Conservation (phyloP, 2,888 invertebrate species). For the Drosophila siamana region DNA sequence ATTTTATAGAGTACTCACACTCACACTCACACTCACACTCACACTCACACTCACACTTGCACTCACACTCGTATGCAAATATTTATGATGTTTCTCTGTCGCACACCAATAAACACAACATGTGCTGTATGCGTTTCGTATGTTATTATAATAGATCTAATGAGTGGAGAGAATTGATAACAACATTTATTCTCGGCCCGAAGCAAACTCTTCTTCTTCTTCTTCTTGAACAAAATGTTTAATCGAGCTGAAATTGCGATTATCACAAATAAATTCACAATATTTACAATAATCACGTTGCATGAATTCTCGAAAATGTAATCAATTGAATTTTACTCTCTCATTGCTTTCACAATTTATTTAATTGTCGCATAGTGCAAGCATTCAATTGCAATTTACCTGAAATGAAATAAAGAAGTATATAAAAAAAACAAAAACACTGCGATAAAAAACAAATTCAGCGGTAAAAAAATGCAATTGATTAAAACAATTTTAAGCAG, state of each 20-base stretch:
- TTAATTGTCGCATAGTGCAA: no score
- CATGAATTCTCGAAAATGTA: no score
- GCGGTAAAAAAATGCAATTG: no score
- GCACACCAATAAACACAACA: no score
- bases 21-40: background rate
- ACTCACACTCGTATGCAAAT: constrained; percentile 29
- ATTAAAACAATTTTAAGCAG: no score
- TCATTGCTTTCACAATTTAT: no score
- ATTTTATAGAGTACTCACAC: constrained; percentile 40
- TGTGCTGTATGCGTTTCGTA: background rate
- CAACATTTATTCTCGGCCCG: background rate
- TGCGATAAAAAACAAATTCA: no score
- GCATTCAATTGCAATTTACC: no score
- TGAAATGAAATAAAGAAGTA: no score
- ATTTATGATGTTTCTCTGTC: constrained; percentile 41
- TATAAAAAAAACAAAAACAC: no score
- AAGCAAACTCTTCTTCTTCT: background rate
- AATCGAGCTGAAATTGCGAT: background rate
- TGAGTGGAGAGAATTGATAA: constrained; percentile 20
- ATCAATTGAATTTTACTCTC: no score
- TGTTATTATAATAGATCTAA: constrained; percentile 13
- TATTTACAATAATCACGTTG: background rate
- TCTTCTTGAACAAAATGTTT: background rate
- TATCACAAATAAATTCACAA: background rate
- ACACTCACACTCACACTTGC: constrained; percentile 7